A percentile compares a stretch with the other conserved stretches of the same genome.
Evolutionary conservation across 2,888 invertebrate genomes (phyloP).

Genomic region (Campaea margaritaria): DNA sequence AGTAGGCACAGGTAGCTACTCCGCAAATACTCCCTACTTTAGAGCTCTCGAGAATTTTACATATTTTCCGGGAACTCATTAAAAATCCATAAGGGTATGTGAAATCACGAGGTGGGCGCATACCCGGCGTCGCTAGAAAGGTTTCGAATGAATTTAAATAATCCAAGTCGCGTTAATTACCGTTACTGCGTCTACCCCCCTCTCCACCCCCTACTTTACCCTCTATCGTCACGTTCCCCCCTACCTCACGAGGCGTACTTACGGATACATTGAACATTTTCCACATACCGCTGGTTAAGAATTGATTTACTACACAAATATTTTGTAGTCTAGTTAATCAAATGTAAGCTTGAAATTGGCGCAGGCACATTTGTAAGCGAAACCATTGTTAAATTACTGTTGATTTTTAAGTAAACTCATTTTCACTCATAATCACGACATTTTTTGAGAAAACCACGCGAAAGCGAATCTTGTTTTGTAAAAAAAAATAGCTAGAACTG

Average conservation of each 20-base stretch:
- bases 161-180: conserved; percentile 38
- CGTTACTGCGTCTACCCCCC: conserved; percentile 19
- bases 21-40: conserved; percentile 2
- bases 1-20: no score
- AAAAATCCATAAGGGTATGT: conserved; percentile 21
- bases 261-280: neutral
- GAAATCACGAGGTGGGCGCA: conserved; percentile 10
- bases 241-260: neutral
- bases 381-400: no score
- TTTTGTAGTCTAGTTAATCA: no score
- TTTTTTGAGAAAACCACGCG: no score
- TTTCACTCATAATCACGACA: no score
- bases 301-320: neutral
- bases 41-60: conserved; percentile 16
- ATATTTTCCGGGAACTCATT: conserved; percentile 22
- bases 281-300: neutral
- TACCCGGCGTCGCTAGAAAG: conserved; percentile 31
- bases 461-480: no score
- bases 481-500: no score
- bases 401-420: no score
- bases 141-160: conserved; percentile 36
- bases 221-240: neutral
- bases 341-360: no score
- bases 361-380: no score
- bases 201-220: neutral